Evolutionary conservation across 2,113 vertebrate genomes (phyloP).

Genomic region (Pedetes capensis): DNA sequence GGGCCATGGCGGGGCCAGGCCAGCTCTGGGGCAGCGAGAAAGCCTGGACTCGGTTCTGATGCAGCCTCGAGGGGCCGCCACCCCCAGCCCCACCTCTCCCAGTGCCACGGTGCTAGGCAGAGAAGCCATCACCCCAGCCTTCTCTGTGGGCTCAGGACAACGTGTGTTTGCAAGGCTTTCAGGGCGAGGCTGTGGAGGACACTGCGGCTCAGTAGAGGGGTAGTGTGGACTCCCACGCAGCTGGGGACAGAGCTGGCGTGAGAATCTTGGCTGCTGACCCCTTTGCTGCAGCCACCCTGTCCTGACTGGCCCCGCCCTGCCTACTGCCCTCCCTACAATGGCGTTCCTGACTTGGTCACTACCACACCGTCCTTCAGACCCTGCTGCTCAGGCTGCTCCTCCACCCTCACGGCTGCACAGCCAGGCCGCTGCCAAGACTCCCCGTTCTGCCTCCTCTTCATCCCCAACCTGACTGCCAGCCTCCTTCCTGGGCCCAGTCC

Average conservation of each 20-base stretch:
- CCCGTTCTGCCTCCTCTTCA: neutral
- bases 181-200: too few species aligned
- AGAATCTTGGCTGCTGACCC: neutral
- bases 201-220: neutral
- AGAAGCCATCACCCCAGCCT: neutral
- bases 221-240: neutral
- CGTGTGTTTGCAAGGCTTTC: too few species aligned
- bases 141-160: neutral
- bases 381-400: too few species aligned
- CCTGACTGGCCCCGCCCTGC: neutral
- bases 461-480: neutral
- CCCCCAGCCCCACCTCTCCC: too few species aligned
- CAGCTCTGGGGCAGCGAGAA: neutral
- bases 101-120: too few species aligned
- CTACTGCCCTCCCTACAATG: neutral
- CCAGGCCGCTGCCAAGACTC: neutral
- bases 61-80: too few species aligned
- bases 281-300: rapidly evolving
- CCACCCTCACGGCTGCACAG: neutral
- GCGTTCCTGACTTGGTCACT: rapidly evolving
- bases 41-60: too few species aligned
- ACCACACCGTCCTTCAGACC: neutral
- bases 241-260: neutral
- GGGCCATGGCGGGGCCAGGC: too few species aligned
- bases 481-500: neutral